Percentiles rank a stretch among this genome's conserved stretches.
Conservation (phyloP, 2,113 vertebrate species). For the Cyrtonyx montezumae region DNA sequence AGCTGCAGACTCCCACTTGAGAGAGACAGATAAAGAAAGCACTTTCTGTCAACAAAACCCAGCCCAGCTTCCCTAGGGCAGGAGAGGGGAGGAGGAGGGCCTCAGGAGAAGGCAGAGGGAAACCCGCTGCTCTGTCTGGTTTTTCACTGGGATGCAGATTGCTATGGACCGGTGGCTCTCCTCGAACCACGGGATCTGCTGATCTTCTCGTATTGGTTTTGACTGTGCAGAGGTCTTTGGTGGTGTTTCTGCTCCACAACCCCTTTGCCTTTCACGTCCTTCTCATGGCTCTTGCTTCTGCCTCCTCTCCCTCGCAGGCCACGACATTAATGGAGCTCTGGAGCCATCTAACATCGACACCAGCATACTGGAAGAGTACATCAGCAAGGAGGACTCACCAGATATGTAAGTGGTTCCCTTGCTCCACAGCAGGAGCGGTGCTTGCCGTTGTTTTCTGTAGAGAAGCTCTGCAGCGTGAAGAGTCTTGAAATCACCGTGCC, state of each 20-base stretch:
- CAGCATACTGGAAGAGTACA: conserved; percentile 99
- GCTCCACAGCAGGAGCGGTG: rapidly evolving
- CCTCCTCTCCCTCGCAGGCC: conserved; percentile 80
- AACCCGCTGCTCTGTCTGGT: background rate
- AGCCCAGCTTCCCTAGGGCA: conserved; percentile 20
- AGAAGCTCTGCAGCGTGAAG: background rate
- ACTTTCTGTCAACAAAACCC: conserved; percentile 63
- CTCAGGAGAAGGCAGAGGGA: background rate
- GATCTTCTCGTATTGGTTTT: no score
- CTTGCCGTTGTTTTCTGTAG: background rate
- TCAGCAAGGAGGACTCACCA: conserved; percentile 96
- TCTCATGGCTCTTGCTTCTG: background rate
- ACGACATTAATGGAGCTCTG: conserved; percentile 97
- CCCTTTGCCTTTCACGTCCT: background rate
- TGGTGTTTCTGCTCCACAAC: background rate
- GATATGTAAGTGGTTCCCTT: conserved; percentile 89
- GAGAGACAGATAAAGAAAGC: conserved; percentile 64
- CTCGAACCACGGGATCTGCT: no score
- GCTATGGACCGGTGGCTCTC: no score
- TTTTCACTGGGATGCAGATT: no score
- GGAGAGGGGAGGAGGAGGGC: conserved; percentile 5
- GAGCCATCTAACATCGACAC: conserved; percentile 98
- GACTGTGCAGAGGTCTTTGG: background rate
- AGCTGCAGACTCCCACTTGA: conserved; percentile 51
- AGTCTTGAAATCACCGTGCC: background rate